Evolutionary conservation across 2,113 vertebrate genomes (phyloP), one percentile per base, ranked within the genome.

Genomic region (Nyctibius bracteatus): DNA sequence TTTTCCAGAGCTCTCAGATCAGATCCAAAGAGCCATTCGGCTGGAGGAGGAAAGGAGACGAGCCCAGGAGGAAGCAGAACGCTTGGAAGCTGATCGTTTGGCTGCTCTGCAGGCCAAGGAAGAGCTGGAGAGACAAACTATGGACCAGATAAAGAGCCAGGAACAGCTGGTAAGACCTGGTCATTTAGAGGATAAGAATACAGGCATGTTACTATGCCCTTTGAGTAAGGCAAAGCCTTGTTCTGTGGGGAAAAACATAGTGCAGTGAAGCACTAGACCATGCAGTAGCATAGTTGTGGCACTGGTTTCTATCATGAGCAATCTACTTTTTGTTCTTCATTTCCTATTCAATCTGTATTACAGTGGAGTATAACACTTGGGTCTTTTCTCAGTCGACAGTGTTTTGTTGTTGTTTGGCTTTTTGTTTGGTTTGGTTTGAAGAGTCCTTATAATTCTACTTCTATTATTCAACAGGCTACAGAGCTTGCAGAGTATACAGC

Each of bases 21-120:
- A 99, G 98, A 98, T 99, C 96, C 98, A 99, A 81, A 98, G 98
- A 94, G 99, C 99, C 77, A 80, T 97, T 74, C 97, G 98, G 93
- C 97, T 99, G 98, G 99, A 99, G 90, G 99, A 99, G 49, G 99
- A 99, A 97, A 97, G 99, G 90, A 98, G 91, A 94, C 98, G 98
- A 47, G 99, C 98, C 39, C 98, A 99, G 97, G 94, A 98, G 55
- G 99, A 99, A 96, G 98, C 99, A 1, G 98, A 98, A 81, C 99
- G 99, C 80, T 97, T 99, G 96, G 99, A 99, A 97, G 97, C 98
- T 5, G 99, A 99, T 90, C 99, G 99, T 33, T 96, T 99, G 97
- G 98, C 98, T 44, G 99, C 99, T 61, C 97, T 99, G 59, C 98
- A 98, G n/a, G 99, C 99, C 96, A 99, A 99, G 96, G 99, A 99